Base-by-base conservation (phyloP, 2,113 vertebrate genomes). In the Hiodon alosoides region DNA sequence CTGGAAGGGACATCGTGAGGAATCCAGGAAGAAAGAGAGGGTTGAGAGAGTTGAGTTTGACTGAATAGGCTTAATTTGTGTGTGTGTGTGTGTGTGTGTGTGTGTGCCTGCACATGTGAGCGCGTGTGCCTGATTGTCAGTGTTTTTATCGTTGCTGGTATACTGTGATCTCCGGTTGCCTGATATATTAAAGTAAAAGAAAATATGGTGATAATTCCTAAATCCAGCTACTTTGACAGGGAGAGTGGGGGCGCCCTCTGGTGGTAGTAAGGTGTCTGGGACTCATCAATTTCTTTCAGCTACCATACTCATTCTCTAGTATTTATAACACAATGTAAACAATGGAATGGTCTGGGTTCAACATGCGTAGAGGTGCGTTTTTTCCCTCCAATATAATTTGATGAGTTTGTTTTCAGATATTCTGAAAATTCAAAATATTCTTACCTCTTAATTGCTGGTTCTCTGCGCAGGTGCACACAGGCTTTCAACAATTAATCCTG, bases 201-300 rank as follows among this genome's bases (percentile, higher is more conserved):
- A 1, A 57, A 7, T 57, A 57, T 57, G 54, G 10, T 5, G 54
- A 57, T 7, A 57, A 57, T 57, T 7, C 5, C 54, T 57, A 10
- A 57, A 10, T 31, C 31, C 17, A 9, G n/a, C 31, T 8, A 64
- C 64, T 14, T 14, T 52, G 64, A 67, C 55, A 31, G 16, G 75
- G 66, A 85, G 86, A 79, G 76, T 80, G 79, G 85, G 82, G 85
- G 81, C 80, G 82, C 70, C 87, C 85, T 89, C 90, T 90, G 83
- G 86, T 88, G 90, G 87, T 54, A n/a, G 55, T 50, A 1, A 70
- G 17, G 11, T 14, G 48, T 13, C 52, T 53, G 54, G 10, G 54
- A 31, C 10, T 5, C 4, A n/a, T 3, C 7, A 55, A 52, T 2
- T n/a, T 17, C 53, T 55, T 13, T 14, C 17, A 9, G 31, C 4